Evolutionary conservation across 2,797 vertebrate genomes (phyloP).

Genomic region (Clarias fuscus): DNA sequence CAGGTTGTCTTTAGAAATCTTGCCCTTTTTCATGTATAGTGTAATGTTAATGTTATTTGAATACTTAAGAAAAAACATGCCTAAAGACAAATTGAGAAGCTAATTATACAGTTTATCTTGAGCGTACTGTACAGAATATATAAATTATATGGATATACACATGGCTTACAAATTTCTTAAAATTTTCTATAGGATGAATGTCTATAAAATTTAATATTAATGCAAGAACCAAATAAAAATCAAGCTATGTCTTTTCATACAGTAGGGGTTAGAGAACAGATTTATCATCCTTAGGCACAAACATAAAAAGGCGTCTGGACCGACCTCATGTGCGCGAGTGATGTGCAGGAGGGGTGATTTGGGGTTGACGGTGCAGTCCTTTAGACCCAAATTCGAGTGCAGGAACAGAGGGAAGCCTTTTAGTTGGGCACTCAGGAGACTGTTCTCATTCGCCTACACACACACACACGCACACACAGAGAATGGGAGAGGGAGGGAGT

Average conservation of each 20-base stretch:
- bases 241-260: background rate
- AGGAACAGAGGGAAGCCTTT: conserved; percentile 97
- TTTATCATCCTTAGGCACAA: background rate
- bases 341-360: conserved; percentile 93
- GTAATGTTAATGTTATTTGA: background rate
- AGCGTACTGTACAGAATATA: background rate
- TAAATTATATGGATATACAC: background rate
- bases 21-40: background rate
- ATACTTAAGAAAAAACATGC: background rate
- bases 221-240: background rate
- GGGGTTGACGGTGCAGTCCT: conserved; percentile 94
- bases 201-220: background rate
- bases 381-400: conserved; percentile 93
- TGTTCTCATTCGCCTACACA: conserved; percentile 94
- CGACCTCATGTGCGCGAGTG: conserved; percentile 87
- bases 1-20: background rate
- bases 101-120: background rate
- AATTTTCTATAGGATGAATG: background rate
- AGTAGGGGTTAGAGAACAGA: background rate
- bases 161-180: background rate
- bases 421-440: conserved; percentile 93
- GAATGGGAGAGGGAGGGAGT: background rate
- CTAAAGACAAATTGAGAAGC: background rate
- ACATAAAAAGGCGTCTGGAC: background rate
- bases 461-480: background rate